Evolutionary conservation across 2,113 vertebrate species (phyloP).

Genomic region (Acrocephalus kingi): DNA sequence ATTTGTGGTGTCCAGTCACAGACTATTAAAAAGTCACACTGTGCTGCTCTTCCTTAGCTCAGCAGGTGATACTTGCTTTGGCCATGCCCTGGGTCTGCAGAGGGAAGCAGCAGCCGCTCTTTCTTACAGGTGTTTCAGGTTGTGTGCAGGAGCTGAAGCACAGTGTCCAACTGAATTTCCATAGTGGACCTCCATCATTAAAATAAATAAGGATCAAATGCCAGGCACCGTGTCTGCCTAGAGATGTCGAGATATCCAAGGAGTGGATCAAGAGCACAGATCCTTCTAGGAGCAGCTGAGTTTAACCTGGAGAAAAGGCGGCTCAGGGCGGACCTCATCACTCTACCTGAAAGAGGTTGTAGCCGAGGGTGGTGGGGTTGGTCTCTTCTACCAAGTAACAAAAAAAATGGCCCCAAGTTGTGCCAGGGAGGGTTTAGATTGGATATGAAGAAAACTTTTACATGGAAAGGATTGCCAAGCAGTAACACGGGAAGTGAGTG

Average conservation of each 20-base stretch:
- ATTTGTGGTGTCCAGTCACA: neutral
- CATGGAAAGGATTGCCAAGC: neutral
- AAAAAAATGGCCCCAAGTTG: neutral
- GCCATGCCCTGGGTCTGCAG: rapidly evolving
- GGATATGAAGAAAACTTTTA: neutral
- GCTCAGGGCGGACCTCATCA: neutral
- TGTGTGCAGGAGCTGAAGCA: neutral
- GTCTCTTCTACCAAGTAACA: neutral
- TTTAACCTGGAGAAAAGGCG: neutral
- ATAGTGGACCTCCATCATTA: neutral
- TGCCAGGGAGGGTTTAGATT: neutral
- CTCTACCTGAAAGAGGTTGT: neutral
- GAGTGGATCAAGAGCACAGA: neutral
- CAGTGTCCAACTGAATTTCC: neutral
- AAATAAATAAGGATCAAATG: neutral
- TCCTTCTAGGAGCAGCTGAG: neutral
- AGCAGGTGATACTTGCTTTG: neutral
- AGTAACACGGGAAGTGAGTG: neutral
- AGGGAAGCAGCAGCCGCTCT: rapidly evolving
- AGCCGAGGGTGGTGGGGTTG: neutral
- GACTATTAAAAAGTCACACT: neutral
- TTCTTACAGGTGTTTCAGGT: neutral
- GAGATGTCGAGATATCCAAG: no score
- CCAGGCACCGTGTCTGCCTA: neutral
- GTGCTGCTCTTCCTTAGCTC: neutral